Percentiles rank a stretch among this genome's conserved stretches.
Conservation (phyloP, 2,888 invertebrate genomes). For the Cynaeus angustus region DNA sequence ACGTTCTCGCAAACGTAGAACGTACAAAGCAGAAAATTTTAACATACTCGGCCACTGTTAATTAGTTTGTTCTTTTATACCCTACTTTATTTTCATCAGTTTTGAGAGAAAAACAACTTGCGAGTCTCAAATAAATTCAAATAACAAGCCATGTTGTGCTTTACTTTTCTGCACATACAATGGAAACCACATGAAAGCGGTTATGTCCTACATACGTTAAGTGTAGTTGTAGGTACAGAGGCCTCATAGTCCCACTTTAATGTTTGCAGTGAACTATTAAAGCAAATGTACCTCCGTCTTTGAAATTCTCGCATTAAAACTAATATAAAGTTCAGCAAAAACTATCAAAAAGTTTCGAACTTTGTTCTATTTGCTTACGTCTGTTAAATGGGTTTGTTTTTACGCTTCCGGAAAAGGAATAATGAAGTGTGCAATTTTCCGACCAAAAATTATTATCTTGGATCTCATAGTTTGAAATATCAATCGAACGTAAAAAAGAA, state of each 20-base stretch:
- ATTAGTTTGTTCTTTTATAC: constrained; percentile 18
- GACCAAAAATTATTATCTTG: constrained; percentile 18
- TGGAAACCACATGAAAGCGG: constrained; percentile 38
- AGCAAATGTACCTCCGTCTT: no score
- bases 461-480: constrained; percentile 26
- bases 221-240: constrained; percentile 5
- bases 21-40: background rate
- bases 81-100: constrained; percentile 24
- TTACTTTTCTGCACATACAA: constrained; percentile 29
- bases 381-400: constrained; percentile 1
- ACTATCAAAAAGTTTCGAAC: no score
- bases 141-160: constrained; percentile 24
- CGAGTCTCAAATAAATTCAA: constrained; percentile 2
- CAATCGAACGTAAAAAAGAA: constrained; percentile 13
- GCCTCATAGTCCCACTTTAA: constrained; percentile 8
- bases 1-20: background rate
- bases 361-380: background rate
- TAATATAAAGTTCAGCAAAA: no score
- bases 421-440: background rate
- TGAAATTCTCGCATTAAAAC: background rate
- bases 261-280: background rate
- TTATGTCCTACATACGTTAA: constrained; percentile 1
- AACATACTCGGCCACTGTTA: constrained; percentile 2
- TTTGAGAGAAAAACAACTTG: background rate
- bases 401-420: background rate